A percentile compares a stretch with the other conserved stretches of the same genome.
Conservation (phyloP, 2,888 invertebrate species). For the Andrena bucephala region DNA sequence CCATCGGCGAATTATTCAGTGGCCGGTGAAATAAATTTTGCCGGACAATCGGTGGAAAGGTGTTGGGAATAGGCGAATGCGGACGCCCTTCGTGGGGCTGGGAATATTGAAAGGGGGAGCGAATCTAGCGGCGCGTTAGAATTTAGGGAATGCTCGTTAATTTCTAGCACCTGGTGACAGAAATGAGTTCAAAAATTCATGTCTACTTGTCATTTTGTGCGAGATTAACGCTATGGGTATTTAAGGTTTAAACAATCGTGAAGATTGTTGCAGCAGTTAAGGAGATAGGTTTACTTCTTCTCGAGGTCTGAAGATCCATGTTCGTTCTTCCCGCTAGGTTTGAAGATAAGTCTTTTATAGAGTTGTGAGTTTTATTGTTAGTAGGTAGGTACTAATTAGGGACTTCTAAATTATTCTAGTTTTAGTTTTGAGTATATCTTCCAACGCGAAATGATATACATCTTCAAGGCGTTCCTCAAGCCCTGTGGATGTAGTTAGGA, state of each 20-base stretch:
- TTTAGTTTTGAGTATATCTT: conserved; percentile 25
- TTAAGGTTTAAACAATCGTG: neutral
- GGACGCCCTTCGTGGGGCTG: no score
- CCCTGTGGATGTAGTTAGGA: conserved; percentile 2
- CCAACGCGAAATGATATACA: conserved; percentile 31
- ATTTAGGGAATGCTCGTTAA: no score
- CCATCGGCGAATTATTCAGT: conserved; percentile 38
- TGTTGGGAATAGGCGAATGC: no score
- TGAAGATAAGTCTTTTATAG: conserved; percentile 12
- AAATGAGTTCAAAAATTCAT: no score
- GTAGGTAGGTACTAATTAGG: neutral
- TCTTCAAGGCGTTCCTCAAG: neutral
- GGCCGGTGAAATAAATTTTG: conserved; percentile 29
- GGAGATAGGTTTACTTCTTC: neutral
- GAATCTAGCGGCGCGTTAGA: no score
- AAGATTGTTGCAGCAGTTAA: neutral
- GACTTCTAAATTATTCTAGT: conserved; percentile 42
- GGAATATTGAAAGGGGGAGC: no score
- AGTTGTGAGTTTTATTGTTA: conserved; percentile 22
- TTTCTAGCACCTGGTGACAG: no score
- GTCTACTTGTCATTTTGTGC: no score
- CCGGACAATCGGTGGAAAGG: neutral
- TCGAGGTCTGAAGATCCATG: neutral
- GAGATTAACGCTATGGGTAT: no score
- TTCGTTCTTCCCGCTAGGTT: conserved; percentile 12